Evolutionary conservation across 2,113 vertebrate genomes (phyloP), one percentile per base, ranked within the genome.

Genomic region (Phylloscopus trochiloides): DNA sequence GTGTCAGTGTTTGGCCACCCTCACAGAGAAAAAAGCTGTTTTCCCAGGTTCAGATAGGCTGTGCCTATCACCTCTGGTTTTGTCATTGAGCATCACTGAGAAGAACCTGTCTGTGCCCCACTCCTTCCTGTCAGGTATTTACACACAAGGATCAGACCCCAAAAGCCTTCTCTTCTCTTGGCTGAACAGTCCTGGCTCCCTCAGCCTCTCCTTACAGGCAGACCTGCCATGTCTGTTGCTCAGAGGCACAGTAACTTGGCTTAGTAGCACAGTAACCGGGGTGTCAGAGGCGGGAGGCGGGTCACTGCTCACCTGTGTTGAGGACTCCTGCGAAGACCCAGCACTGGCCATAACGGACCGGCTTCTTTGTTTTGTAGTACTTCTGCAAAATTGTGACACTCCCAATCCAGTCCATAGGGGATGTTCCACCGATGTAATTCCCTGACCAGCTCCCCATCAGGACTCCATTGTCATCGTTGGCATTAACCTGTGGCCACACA

Each of bases 261-360:
- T 90, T 31, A 25, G 6, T 29, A 17, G 54, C 51, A 25, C 43
- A 16, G 74, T 8, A 48, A 43, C 10, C 2, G 19, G 61, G 51
- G 8, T 26, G 43, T n/a, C 17, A 38, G 77, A 34, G 42, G 50
- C 50, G 14, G 70, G 59, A 71, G 40, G 21, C 0, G 2, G n/a
- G 21, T 50, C 15, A 7, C 21, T 28, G 3, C 12, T 78, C 73
- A 98, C 98, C 97, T 92, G 98, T 98, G 34, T 96, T 98, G 68
- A 98, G 93, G 68, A 97, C 94, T 52, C 97, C 98, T 21, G 98
- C 85, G 0, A 98, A 98, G 51, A 98, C 98, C 97, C 97, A 98
- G 55, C 98, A 98, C 57, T 98, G 98, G 29, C 97, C 97, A 0
- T 72, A 98, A 14, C 4, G 1, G 31, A 98, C 90, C 0, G 97